Conservation (phyloP, 2,888 invertebrate genomes). For the Acleris emargana region DNA sequence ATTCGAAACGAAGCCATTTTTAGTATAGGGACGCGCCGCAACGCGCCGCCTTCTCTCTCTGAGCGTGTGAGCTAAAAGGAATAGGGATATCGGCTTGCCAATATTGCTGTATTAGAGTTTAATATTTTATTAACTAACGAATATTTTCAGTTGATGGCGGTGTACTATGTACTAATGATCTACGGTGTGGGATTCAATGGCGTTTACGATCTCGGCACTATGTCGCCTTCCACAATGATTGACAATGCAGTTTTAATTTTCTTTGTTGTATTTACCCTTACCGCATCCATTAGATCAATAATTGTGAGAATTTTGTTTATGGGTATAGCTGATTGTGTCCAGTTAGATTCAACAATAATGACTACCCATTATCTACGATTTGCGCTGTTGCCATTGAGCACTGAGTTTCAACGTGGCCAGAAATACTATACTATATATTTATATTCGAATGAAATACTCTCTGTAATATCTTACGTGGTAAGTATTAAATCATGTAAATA, state of each 20-base stretch:
- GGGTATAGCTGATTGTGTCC: slow-evolving; percentile 52
- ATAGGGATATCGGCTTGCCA: no score
- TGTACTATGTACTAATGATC: slow-evolving; percentile 50
- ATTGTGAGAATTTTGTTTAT: slow-evolving; percentile 55
- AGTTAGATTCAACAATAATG: slow-evolving; percentile 40
- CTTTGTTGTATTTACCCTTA: slow-evolving; percentile 51
- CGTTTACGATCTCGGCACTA: slow-evolving; percentile 60
- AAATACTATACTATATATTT: slow-evolving; percentile 59
- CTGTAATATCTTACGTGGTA: slow-evolving; percentile 53
- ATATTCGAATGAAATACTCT: slow-evolving; percentile 54
- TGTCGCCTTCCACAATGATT: slow-evolving; percentile 62
- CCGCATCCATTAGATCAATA: slow-evolving; percentile 58
- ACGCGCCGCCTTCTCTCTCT: no score
- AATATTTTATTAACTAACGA: background rate
- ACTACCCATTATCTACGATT: slow-evolving; percentile 58
- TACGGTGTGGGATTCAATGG: slow-evolving; percentile 67
- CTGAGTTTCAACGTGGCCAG: slow-evolving; percentile 59
- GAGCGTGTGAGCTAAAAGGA: no score
- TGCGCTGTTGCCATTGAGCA: slow-evolving; percentile 58
- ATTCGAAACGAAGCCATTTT: no score
- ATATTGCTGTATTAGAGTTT: no score
- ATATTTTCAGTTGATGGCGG: slow-evolving; percentile 55
- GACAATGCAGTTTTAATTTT: slow-evolving; percentile 66
- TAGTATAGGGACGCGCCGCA: no score
- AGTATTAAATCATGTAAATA: slow-evolving; percentile 40